phyloP scores from a whole-genome alignment of 1,140 invertebrate genomes.

The Sycobia sp. region DNA sequence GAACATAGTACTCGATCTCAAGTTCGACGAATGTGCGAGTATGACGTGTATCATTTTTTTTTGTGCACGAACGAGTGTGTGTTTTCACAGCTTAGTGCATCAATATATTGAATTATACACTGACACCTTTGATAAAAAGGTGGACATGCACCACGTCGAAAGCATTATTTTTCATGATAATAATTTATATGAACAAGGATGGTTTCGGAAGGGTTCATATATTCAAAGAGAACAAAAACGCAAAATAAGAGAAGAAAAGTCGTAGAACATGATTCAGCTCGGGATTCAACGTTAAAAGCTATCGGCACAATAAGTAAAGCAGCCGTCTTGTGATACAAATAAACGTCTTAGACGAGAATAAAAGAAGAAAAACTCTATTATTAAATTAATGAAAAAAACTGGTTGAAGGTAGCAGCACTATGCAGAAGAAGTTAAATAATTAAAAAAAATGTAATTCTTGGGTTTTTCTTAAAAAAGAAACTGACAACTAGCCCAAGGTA shows the following conservation, averaged over 20 bases:
- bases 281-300: background rate
- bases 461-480: conserved; percentile 10
- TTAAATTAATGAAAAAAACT: conserved; percentile 25
- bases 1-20: conserved; percentile 28
- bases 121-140: background rate
- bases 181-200: conserved; percentile 5
- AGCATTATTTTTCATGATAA: conserved; percentile 24
- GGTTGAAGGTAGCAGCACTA: background rate
- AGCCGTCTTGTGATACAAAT: conserved; percentile 38
- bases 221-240: background rate
- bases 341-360: conserved; percentile 24
- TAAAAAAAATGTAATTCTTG: conserved; percentile 20
- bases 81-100: conserved; percentile 9
- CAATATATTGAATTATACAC: conserved; percentile 17
- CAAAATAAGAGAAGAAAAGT: background rate
- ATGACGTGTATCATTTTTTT: conserved; percentile 9
- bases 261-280: conserved; percentile 6
- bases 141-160: background rate
- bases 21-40: conserved; percentile 17
- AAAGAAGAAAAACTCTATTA: conserved; percentile 35
- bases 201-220: background rate
- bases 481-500: background rate
- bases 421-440: conserved; percentile 10
- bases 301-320: no score
- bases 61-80: background rate